Evolutionary conservation across 2,113 vertebrate species (phyloP), one percentile per base, ranked within the genome.

Genomic region (Tenebrosternarchus preto): DNA sequence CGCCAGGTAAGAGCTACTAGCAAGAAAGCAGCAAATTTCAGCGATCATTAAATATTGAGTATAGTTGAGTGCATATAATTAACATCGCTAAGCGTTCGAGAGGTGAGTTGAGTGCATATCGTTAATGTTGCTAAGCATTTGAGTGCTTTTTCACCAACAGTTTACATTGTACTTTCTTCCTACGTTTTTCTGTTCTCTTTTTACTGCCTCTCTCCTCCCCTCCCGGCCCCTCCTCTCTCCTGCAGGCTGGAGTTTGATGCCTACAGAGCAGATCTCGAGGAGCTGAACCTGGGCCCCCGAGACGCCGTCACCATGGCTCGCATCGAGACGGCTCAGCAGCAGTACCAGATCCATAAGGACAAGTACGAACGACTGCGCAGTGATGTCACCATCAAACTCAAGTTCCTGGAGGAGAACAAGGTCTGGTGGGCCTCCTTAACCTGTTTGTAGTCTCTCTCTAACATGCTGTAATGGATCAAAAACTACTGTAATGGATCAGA

Each of bases 361-460:
- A 99, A 98, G 90, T 98, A 98, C 0, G 97, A 98, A 87, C 95
- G 94, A 74, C 94, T 98, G 60, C 95, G 97, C 5, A 96, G 94
- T 0, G 97, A 99, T 1, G 96, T 98, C 87, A 94, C 89, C 80
- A 94, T 99, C 88, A 99, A 99, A 86, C 95, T 99, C 78, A 98
- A 97, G 88, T 99, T 99, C 90, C 88, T 99, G 89, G 96, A 99
- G 88, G 97, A 99, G 90, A 99, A 98, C 88, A 98, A 98, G 96
- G 97, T 97, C 6, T 24, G 39, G 12, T 9, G 43, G 43, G 8
- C 43, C 43, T 2, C 15, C 43, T 5, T 43, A 5, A 43, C 39
- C 39, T 43, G 39, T 9, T 36, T 9, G 5, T 43, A 5, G 11
- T 50, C 43, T 50, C 43, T 12, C 11, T 50, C 15, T 50, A 50